phyloP scores from a whole-genome alignment of 92 coral and sea anemone genomes.

The Porites divaricata region DNA sequence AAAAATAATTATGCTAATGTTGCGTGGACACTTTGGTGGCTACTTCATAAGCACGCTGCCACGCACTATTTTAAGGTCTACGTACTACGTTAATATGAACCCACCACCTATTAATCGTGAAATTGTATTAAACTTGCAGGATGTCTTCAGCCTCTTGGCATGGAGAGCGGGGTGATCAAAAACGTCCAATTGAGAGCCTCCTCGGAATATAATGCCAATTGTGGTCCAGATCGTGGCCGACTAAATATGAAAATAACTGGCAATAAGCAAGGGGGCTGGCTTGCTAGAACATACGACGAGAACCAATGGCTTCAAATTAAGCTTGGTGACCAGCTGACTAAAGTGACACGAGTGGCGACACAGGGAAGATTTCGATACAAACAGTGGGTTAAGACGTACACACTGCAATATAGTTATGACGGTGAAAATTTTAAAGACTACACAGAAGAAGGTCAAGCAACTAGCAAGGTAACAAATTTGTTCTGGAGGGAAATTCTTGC shows the following conservation, averaged over 20 bases:
- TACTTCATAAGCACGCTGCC: too few relatives aligned
- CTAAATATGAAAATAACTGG: conserved; percentile 33
- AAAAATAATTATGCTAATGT: too few relatives aligned
- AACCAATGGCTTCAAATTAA: conserved; percentile 54
- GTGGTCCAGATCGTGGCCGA: conserved; percentile 32
- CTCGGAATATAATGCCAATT: conserved; percentile 19
- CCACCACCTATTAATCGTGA: too few relatives aligned
- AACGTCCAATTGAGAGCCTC: conserved; percentile 27
- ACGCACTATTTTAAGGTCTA: too few relatives aligned
- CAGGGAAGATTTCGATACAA: neutral
- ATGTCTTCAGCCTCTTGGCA: conserved; percentile 30
- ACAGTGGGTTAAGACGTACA: neutral
- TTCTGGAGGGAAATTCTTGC: too few relatives aligned
- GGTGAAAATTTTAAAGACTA: too few relatives aligned
- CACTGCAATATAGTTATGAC: neutral
- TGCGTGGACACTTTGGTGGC: too few relatives aligned
- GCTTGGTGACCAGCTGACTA: neutral
- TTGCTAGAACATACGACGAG: conserved; percentile 44
- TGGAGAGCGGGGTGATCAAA: conserved; percentile 36
- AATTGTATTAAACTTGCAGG: neutral
- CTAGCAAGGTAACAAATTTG: too few relatives aligned
- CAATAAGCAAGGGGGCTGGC: conserved; percentile 52
- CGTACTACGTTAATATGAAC: too few relatives aligned
- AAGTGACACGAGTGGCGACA: neutral
- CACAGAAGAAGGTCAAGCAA: too few relatives aligned